Evolutionary conservation across 2,888 invertebrate genomes (phyloP).

Genomic region (Leptopilina syphax): DNA sequence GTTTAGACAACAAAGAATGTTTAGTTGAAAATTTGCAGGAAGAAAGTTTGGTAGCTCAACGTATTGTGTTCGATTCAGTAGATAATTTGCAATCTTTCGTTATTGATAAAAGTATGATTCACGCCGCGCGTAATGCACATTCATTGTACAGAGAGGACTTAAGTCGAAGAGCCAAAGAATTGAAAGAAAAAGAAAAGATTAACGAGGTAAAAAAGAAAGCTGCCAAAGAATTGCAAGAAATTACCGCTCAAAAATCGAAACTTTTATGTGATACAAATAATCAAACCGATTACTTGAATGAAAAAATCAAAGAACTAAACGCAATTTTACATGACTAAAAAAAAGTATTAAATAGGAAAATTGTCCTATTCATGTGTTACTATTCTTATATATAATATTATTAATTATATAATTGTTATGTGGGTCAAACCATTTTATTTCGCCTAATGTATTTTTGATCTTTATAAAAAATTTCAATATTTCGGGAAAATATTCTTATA

Average conservation of each 20-base stretch:
- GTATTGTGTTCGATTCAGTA: slow-evolving; percentile 55
- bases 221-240: neutral
- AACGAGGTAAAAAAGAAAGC: no score
- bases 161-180: no score
- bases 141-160: no score
- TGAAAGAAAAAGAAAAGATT: no score
- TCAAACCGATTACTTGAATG: neutral
- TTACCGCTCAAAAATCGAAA: neutral
- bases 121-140: slow-evolving; percentile 53
- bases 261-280: neutral
- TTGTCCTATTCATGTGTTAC: no score
- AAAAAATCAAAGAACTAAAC: neutral
- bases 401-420: no score
- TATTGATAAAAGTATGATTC: slow-evolving; percentile 51
- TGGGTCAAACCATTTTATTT: no score
- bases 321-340: neutral
- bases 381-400: no score
- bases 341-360: neutral
- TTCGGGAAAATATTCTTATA: no score
- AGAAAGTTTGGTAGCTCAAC: slow-evolving; percentile 51
- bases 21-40: slow-evolving; percentile 55
- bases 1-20: slow-evolving; percentile 55
- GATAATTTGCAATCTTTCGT: slow-evolving; percentile 40
- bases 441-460: no score
- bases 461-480: no score